These are phyloP conservation scores for Seladonia tumulorum DNA, from an alignment of 2,888 invertebrate genomes.

Conservation along the genomic window DNA sequence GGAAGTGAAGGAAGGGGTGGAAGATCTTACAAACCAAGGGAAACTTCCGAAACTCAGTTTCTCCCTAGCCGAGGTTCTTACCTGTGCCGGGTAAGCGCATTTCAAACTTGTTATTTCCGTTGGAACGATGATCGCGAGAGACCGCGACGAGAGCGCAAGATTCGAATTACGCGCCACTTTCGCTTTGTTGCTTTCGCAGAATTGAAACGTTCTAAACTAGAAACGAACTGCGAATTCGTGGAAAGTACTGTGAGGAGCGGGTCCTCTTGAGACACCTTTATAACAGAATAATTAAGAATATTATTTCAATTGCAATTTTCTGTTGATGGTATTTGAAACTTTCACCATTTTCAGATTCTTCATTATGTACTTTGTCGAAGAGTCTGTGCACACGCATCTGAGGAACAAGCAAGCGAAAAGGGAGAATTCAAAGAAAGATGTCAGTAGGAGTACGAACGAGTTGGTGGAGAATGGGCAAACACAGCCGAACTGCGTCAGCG, in stretches of 20 bases:
- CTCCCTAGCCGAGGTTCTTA: constrained; percentile 89
- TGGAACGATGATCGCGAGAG: not conserved
- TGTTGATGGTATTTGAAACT: not conserved
- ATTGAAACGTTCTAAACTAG: not conserved
- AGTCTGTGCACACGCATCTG: constrained; percentile 90
- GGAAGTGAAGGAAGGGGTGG: constrained; percentile 90
- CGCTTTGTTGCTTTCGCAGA: not conserved
- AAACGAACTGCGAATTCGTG: not conserved
- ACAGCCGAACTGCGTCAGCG: constrained; percentile 44
- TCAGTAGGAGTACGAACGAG: constrained; percentile 79
- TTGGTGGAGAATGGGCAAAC: constrained; percentile 77
- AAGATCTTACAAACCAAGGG: constrained; percentile 85
- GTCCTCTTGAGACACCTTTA: not conserved
- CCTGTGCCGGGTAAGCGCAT: constrained; percentile 85
- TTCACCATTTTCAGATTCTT: constrained; percentile 75
- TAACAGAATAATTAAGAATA: not conserved
- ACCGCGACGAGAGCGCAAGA: not conserved
- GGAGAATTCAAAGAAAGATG: constrained; percentile 62
- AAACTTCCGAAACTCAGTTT: constrained; percentile 86
- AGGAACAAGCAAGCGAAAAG: constrained; percentile 71
- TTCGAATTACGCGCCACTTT: not conserved
- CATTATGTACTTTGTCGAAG: constrained; percentile 88
- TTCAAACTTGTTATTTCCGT: not conserved
- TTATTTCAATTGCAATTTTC: not conserved
- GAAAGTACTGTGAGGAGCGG: not conserved